Base-by-base conservation (phyloP, 2,888 invertebrate genomes). In the Limnephilus rhombicus region DNA sequence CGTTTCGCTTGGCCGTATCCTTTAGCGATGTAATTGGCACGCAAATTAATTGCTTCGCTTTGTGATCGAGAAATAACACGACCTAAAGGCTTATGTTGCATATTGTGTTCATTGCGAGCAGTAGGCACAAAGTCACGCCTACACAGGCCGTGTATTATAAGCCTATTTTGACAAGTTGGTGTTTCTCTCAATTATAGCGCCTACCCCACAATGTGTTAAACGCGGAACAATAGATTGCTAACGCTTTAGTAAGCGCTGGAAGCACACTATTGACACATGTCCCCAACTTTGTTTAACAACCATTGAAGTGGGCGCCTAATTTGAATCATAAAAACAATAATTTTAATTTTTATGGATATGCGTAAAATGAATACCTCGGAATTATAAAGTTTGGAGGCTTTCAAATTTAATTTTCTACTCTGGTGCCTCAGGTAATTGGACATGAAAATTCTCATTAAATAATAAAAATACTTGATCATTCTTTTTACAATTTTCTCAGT, bases 41-140 rank as follows among this genome's bases (percentile, higher is more conserved):
- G 9, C 24, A 82, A 81, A 91, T 91, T 91, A 91, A 91, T 91
- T 81, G 91, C 49, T 80, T 45, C 80, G 91, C 88, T 91, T 88
- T 91, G 88, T 45, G 31, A 86, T 86, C 86, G 86, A 45, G 45
- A 86, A 86, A 86, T 86, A 86, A 86, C 86, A 37, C 86, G 86
- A 86, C 45, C 86, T 24, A 68, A 68, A 68, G 86, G 86, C 49
- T 86, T 86, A 86, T n/a, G 45, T 45, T 86, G 45, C 86, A 86
- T 29, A n/a, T 7, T 86, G 86, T 29, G 45, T 45, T 83, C 83
- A n/a, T 34, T 37, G 37, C 83, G 34, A 83, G 18, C 41, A 34
- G 11, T 83, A 37, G 11, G 83, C 83, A 37, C 83, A 83, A 24
- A 41, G 83, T 83, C 83, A 83, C 83, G 68, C 68, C 41, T 83